phyloP scores from a whole-genome alignment of 2,888 invertebrate genomes.

The Zaprionus obscuricornis region DNA sequence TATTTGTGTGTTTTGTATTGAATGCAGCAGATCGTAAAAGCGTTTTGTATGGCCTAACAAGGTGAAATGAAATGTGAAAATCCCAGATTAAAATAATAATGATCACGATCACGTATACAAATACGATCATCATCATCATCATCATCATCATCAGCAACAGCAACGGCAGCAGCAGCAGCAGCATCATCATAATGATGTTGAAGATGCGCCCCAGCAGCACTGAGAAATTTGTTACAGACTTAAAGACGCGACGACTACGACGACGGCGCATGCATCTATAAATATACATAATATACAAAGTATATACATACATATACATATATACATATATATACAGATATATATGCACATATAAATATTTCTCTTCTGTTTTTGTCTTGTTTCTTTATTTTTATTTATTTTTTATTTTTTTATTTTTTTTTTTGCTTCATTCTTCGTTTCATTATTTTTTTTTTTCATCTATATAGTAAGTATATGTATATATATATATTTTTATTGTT shows the following conservation, averaged over 20 bases:
- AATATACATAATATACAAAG: constrained; percentile 43
- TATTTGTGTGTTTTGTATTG: constrained; percentile 43
- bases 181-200: constrained; percentile 1
- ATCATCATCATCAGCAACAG: not conserved
- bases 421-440: constrained; percentile 6
- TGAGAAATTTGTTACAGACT: constrained; percentile 68
- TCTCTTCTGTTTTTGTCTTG: constrained; percentile 9
- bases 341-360: constrained; percentile 7
- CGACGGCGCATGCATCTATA: constrained; percentile 49
- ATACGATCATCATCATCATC: constrained; percentile 15
- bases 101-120: constrained; percentile 36
- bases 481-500: constrained; percentile 43
- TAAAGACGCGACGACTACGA: constrained; percentile 35
- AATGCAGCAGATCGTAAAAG: constrained; percentile 56
- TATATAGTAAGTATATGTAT: constrained; percentile 1
- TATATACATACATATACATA: constrained; percentile 26
- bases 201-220: constrained; percentile 51
- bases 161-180: not conserved
- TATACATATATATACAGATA: constrained; percentile 23
- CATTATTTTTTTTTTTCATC: constrained; percentile 13
- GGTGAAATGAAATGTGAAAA: constrained; percentile 73
- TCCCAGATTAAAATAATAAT: constrained; percentile 45
- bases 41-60: constrained; percentile 71
- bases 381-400: constrained; percentile 13
- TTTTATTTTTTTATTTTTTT: constrained; percentile 28